Base-by-base conservation (phyloP, 2,888 invertebrate genomes). In the Synergus laeviventris region DNA sequence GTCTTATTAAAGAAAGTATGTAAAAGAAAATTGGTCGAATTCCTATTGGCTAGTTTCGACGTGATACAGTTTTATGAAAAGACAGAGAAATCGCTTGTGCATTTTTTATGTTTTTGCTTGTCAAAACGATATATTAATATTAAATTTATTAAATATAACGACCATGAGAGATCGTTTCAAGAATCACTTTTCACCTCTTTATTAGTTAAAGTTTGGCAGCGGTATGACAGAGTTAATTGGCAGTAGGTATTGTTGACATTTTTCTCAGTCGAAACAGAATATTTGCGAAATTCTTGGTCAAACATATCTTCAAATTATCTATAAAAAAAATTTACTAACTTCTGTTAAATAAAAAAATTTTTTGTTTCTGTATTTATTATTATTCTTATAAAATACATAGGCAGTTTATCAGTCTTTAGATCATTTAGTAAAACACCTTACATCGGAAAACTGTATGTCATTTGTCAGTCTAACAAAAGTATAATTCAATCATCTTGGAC, bases 1-100 rank as follows among this genome's bases (percentile, higher is more conserved):
- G 66, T 76, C 75, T 76, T 76, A 62, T 61, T 54, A 74, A 70
- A 76, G 66, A 73, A 76, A 77, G 61, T 74, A 64, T 61, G 42
- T 54, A 70, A 78, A 74, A n/a, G 45, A 76, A 77, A 66, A 18
- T 24, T 61, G 18, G 21, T 60, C 42, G 60, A 74, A 77, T 74
- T 56, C 49, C 74, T 74, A 76, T 31, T 12, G 18, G 24, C 73
- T 74, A 59, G 39, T 18, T 73, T 75, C 39, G 39, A 38, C 62
- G 64, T 38, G 24, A 64, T 66, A 39, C 38, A 64, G 8, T 59
- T 39, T 74, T 42, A 8, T 54, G 39, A 70, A 59, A 74, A 79
- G 14, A 73, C 59, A 70, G 39, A 77, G 18, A 38, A 45, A 45
- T 49, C 14, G 42, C 21, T 31, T 36, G 21, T 76, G 64, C 70